Conservation (phyloP, 2,888 invertebrate species). For the Thereva unica region DNA sequence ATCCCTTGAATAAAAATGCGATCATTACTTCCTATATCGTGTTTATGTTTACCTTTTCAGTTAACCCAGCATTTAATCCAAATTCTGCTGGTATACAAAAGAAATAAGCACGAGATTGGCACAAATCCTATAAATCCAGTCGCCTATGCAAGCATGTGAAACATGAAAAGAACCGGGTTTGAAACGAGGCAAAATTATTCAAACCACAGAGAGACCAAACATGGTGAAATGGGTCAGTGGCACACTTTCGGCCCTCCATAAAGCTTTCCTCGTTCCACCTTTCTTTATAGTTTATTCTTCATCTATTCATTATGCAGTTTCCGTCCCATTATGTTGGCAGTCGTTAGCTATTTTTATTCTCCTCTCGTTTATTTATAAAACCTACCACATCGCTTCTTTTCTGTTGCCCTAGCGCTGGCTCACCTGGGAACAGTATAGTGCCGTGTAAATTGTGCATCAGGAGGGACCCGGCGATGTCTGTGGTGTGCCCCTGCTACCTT, state of each 20-base stretch:
- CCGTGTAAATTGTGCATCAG: too few relatives aligned
- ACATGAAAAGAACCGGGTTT: slow-evolving; percentile 1
- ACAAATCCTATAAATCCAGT: not conserved
- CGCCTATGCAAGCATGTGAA: slow-evolving; percentile 2
- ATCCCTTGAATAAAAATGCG: too few relatives aligned
- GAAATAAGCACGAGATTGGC: not conserved
- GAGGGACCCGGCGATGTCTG: too few relatives aligned
- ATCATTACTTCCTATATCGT: too few relatives aligned
- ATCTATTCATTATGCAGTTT: slow-evolving; percentile 27
- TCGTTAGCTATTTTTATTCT: slow-evolving; percentile 24
- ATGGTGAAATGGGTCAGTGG: slow-evolving; percentile 30
- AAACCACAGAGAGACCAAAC: slow-evolving; percentile 31
- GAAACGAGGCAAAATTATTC: slow-evolving; percentile 35
- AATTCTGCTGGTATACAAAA: too few relatives aligned
- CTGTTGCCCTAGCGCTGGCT: not conserved
- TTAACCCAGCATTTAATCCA: too few relatives aligned
- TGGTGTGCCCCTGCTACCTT: too few relatives aligned
- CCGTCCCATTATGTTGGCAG: slow-evolving; percentile 22
- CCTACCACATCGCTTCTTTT: slow-evolving; percentile 10
- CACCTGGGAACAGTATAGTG: too few relatives aligned
- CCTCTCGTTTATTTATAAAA: slow-evolving; percentile 27
- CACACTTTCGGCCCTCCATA: slow-evolving; percentile 33
- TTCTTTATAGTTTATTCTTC: slow-evolving; percentile 26
- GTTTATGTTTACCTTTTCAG: too few relatives aligned
- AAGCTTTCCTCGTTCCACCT: slow-evolving; percentile 34